These are phyloP conservation scores for Dolichoris vasculosae DNA, from an alignment of 1,140 invertebrate species.

Conservation along the genomic window DNA sequence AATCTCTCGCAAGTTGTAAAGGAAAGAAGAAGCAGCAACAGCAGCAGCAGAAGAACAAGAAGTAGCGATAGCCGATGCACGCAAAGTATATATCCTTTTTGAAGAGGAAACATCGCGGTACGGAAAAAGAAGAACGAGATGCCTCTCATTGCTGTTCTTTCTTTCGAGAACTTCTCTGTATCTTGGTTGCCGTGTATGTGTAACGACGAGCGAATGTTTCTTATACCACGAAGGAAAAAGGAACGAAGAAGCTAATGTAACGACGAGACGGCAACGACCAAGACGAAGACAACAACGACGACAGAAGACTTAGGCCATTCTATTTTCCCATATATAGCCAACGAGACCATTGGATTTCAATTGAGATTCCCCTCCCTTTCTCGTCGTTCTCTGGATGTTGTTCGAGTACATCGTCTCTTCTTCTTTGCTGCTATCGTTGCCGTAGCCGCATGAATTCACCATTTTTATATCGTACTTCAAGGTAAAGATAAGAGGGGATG, in stretches of 20 bases:
- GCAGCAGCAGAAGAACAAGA: not conserved
- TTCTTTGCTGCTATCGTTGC: not conserved
- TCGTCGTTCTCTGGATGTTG: not conserved
- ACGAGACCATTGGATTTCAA: conserved; percentile 40
- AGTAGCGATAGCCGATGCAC: conserved; percentile 57
- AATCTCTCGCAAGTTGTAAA: conserved; percentile 41
- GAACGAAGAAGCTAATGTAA: conserved; percentile 34
- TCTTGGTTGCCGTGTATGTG: not conserved
- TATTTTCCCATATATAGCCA: conserved; percentile 47
- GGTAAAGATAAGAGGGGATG: not conserved
- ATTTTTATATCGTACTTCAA: conserved; percentile 20
- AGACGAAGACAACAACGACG: not conserved
- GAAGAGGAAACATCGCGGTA: conserved; percentile 48
- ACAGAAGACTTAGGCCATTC: conserved; percentile 26
- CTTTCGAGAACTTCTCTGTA: conserved; percentile 14
- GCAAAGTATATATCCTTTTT: conserved; percentile 58
- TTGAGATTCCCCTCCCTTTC: conserved; percentile 27
- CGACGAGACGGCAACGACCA: not conserved
- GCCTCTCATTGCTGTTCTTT: not conserved
- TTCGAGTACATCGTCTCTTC: not conserved
- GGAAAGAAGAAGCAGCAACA: not conserved
- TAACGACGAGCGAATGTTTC: conserved; percentile 2
- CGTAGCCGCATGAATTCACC: conserved; percentile 8
- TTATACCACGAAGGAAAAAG: conserved; percentile 16
- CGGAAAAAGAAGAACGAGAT: conserved; percentile 53